Base-by-base conservation (phyloP, 2,113 vertebrate genomes). In the Hylia prasina region DNA sequence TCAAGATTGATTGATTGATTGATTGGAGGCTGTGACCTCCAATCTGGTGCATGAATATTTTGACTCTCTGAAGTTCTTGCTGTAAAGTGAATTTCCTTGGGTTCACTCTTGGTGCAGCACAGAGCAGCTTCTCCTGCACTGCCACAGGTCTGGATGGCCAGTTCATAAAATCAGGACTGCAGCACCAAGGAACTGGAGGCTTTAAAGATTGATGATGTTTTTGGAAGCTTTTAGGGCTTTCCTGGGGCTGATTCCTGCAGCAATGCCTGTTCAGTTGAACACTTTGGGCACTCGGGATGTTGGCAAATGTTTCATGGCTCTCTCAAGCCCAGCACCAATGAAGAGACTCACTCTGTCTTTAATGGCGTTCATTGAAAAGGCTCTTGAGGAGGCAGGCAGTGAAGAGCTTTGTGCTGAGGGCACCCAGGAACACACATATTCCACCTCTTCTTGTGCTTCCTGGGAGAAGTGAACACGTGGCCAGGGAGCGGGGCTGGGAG, bases 381-480 rank as follows among this genome's bases (percentile, higher is more conserved):
- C 70, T 81, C 89, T 56, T 53, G 15, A 44, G 83, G 19, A 51
- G 70, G 10, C 45, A 75, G n/a, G 14, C 72, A 56, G 2, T 48
- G 66, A 15, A 60, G 68, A 80, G 87, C 48, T 83, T 23, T 35
- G 54, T 56, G 90, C 83, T 15, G n/a, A 10, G 87, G 12, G 40
- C 56, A 13, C 48, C 35, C 44, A 2, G 40, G 25, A 68, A 18
- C 30, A 16, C 35, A 53, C 24, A 5, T 1, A 9, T 11, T 42
- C 37, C 71, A 4, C 22, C 70, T 28, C 5, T 21, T 20, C 22
- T 10, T 5, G 0, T 2, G 45, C 19, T 3, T 69, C 37, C 80
- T 14, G 5, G 6, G 44, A 37, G 33, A 31, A 7, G 19, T 0
- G 15, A 51, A 19, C 20, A 6, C 6, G 0, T 8, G 75, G 18